A percentile compares a stretch with the other conserved stretches of the same genome.
Evolutionary conservation across 2,797 vertebrate genomes (phyloP).

Genomic region (Pseudotriccus pelzelni): DNA sequence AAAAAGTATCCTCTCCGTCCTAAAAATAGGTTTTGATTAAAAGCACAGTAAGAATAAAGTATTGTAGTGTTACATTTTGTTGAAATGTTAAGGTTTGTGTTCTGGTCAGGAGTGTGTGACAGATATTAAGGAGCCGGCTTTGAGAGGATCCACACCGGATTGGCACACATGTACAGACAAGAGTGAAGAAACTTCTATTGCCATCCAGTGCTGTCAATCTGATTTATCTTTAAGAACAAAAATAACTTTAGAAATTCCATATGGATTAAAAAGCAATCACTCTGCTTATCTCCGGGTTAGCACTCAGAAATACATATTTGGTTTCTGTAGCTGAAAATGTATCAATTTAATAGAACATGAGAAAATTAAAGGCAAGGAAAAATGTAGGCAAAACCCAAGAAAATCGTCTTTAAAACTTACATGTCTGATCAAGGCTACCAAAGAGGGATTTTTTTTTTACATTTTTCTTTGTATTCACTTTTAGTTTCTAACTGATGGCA

Average conservation of each 20-base stretch:
- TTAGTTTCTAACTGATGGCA: constrained; percentile 97
- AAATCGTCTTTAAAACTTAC: neutral
- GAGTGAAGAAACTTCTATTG: neutral
- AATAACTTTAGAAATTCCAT: neutral
- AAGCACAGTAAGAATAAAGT: neutral
- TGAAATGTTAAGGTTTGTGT: neutral
- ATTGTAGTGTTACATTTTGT: neutral
- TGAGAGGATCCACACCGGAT: neutral
- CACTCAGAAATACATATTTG: neutral
- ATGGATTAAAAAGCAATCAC: neutral
- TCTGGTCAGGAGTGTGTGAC: neutral
- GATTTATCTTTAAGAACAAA: neutral
- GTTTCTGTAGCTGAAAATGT: neutral
- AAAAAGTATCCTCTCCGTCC: neutral
- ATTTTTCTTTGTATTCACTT: constrained; percentile 32
- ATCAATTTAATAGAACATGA: neutral
- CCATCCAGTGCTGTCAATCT: neutral
- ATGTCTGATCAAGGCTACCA: neutral
- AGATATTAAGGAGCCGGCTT: neutral
- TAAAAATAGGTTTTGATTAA: constrained; percentile 15
- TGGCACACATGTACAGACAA: neutral
- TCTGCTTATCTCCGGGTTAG: neutral
- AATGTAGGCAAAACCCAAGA: neutral
- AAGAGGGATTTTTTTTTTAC: neutral
- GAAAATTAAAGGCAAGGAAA: neutral